A percentile compares a stretch with the other conserved stretches of the same genome.
These are phyloP conservation scores for Tigriopus californicus DNA, from an alignment of 2,888 invertebrate genomes.

Conservation along the genomic window DNA sequence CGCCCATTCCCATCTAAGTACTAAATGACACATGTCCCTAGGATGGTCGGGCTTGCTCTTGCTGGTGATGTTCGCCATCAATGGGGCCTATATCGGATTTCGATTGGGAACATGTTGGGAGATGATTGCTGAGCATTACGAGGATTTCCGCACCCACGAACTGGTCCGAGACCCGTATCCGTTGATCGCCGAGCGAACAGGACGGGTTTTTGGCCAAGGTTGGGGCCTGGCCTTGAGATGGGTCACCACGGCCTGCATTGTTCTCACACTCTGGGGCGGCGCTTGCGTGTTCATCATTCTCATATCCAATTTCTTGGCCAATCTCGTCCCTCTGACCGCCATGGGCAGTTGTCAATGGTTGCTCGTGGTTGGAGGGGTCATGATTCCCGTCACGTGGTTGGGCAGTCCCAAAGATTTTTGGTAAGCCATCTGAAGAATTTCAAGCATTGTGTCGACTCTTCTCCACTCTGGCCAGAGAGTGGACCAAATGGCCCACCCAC, in stretches of 20 bases:
- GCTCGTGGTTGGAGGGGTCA: constrained; percentile 37
- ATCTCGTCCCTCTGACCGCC: neutral
- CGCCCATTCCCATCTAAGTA: neutral
- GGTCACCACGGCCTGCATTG: neutral
- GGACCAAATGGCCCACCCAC: neutral
- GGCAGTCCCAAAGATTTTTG: constrained; percentile 51
- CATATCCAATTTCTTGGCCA: constrained; percentile 4
- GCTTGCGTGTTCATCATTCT: constrained; percentile 18
- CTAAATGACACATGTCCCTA: no score
- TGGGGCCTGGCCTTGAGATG: neutral
- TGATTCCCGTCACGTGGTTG: constrained; percentile 43
- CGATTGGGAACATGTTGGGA: constrained; percentile 47
- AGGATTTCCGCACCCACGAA: constrained; percentile 33
- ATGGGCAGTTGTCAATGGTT: constrained; percentile 43
- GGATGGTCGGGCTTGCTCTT: constrained; percentile 46
- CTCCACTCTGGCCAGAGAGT: no score
- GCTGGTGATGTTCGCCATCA: constrained; percentile 37
- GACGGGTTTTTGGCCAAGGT: neutral
- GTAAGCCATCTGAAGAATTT: constrained; percentile 33
- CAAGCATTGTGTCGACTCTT: no score
- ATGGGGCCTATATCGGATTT: constrained; percentile 46
- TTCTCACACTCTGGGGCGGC: constrained; percentile 15
- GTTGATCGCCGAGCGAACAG: neutral
- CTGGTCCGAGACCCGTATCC: neutral
- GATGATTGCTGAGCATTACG: constrained; percentile 43